Base-by-base conservation (phyloP, 2,113 vertebrate genomes). In the Nymphicus hollandicus region DNA sequence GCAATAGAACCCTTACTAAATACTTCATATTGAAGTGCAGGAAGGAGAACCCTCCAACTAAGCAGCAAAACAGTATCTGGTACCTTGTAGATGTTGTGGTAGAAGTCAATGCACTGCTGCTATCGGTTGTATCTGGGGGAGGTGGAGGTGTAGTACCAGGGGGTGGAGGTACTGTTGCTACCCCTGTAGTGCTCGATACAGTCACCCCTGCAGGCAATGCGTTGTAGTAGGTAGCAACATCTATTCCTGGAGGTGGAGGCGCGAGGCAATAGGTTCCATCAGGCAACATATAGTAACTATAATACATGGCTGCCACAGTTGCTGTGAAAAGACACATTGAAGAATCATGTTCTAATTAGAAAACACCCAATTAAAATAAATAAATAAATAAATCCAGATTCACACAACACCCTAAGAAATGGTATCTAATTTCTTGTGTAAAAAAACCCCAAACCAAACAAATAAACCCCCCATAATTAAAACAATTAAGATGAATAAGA, bases 221-320 rank as follows among this genome's bases (percentile, higher is more conserved):
- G 46, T 82, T 98, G 81, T 99, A 99, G 97, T 99, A 99, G 28
- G 98, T 95, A 35, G 96, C 97, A 61, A 99, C 98, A 9, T 99
- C 99, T 7, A 99, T 98, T 9, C 99, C 99, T 0, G 99, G 99
- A 13, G 99, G 99, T 3, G 99, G 99, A 0, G 99, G 99, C 0
- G 99, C 99, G 63, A 99, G 97, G 98, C 99, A 99, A 88, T 99
- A 99, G 2, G 99, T 98, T 16, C 99, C 99, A 17, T 99, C 99
- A 0, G 99, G 99, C 28, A 99, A 97, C 99, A 99, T 98, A 96
- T 99, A 99, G 97, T 99, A 99, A 91, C 99, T 99, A 53, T 99
- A 99, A 97, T 99, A 99, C 98, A 99, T 97, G 78, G 99, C 98
- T 22, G 98, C 97, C 91, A 98, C 95, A 1, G 98, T 95, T 9